Evolutionary conservation across 2,797 vertebrate species (phyloP).

Genomic region (Bucorvus abyssinicus): DNA sequence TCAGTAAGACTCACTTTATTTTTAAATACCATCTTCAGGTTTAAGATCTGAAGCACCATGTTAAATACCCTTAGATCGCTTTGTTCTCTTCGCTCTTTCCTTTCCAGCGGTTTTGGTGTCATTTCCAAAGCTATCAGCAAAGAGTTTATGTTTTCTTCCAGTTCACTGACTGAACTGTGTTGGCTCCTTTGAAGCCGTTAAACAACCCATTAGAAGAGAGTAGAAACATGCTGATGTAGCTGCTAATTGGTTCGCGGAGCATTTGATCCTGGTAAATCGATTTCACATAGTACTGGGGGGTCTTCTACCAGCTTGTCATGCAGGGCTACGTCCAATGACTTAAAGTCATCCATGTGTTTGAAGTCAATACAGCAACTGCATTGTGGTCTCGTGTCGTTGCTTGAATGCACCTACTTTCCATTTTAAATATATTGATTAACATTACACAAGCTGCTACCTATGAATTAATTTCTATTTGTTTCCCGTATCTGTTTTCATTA

Average conservation of each 20-base stretch:
- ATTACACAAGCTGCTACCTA: neutral
- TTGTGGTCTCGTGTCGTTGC: neutral
- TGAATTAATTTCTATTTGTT: conserved; percentile 2
- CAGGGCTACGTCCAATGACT: neutral
- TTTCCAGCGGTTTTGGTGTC: conserved; percentile 19
- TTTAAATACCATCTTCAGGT: neutral
- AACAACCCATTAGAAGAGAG: conserved; percentile 24
- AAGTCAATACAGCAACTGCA: neutral
- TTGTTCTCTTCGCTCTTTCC: neutral
- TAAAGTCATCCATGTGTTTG: neutral
- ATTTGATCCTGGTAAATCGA: conserved; percentile 39
- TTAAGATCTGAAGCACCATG: neutral
- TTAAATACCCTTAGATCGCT: neutral
- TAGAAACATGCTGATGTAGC: conserved; percentile 1
- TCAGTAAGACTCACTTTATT: neutral
- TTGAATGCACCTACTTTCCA: neutral
- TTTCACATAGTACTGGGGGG: neutral
- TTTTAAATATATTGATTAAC: neutral
- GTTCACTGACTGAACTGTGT: conserved; percentile 13
- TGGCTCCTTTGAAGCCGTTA: conserved; percentile 17
- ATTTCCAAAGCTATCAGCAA: neutral
- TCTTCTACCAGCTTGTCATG: neutral
- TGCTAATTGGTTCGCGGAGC: conserved; percentile 25
- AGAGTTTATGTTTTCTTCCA: conserved; percentile 37
- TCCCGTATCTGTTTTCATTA: neutral